phyloP scores from a whole-genome alignment of 2,113 vertebrate species.

The Condylura cristata region DNA sequence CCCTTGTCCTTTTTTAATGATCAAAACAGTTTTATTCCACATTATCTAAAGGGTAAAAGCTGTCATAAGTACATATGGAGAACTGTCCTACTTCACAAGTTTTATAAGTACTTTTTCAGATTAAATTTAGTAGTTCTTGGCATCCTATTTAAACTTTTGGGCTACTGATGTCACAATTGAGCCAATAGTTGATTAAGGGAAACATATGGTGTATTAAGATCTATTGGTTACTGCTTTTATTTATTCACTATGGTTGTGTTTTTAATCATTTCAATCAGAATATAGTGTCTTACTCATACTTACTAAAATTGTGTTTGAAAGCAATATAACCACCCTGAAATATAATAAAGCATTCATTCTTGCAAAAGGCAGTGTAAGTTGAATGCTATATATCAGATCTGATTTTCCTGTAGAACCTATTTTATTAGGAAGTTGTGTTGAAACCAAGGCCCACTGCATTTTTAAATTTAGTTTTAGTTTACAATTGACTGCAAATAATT shows the following conservation, averaged over 20 bases:
- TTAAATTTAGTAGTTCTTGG: conserved; percentile 27
- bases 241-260: not conserved
- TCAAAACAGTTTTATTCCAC: conserved; percentile 23
- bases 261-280: conserved; percentile 52
- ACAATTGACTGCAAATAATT: conserved; percentile 16
- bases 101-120: not conserved
- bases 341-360: conserved; percentile 31
- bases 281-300: not conserved
- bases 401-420: not conserved
- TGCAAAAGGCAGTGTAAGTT: not conserved
- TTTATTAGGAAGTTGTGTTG: conserved; percentile 37
- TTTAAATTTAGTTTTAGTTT: conserved; percentile 51
- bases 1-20: not conserved
- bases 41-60: not conserved
- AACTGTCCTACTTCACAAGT: not conserved
- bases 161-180: conserved; percentile 22
- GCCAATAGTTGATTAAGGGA: conserved; percentile 41
- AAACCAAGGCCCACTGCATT: not conserved
- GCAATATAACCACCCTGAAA: conserved; percentile 21
- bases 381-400: conserved; percentile 7
- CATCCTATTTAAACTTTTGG: conserved; percentile 18
- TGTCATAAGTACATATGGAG: not conserved
- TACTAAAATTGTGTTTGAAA: conserved; percentile 1
- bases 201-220: conserved; percentile 32
- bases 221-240: conserved; percentile 48